These are phyloP conservation scores for Apodemus sylvaticus DNA, from an alignment of 2,113 vertebrate genomes.

Conservation along the genomic window DNA sequence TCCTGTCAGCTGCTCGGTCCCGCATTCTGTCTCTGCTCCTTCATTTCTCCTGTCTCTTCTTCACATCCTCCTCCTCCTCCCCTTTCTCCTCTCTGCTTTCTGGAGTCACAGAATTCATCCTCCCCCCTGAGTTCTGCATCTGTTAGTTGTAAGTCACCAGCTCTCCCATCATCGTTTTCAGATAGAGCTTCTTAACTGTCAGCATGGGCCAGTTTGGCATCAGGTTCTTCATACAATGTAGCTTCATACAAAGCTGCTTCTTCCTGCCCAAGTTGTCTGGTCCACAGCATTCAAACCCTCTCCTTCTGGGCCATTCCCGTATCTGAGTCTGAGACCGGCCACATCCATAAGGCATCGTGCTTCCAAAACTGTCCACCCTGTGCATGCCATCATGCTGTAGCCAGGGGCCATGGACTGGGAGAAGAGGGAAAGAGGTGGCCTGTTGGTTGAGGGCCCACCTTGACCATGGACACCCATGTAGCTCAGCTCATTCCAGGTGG, in stretches of 20 bases:
- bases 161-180: constrained; percentile 85
- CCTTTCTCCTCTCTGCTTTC: constrained; percentile 80
- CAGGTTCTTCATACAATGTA: constrained; percentile 81
- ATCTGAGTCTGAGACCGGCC: constrained; percentile 80
- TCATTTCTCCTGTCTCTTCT: constrained; percentile 85
- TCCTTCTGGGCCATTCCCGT: constrained; percentile 82
- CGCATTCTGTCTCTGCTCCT: constrained; percentile 83
- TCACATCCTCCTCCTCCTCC: constrained; percentile 83
- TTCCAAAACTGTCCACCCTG: constrained; percentile 74
- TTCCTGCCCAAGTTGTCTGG: constrained; percentile 79
- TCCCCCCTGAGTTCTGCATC: constrained; percentile 83
- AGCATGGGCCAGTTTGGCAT: constrained; percentile 81
- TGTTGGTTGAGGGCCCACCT: constrained; percentile 76
- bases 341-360: constrained; percentile 76
- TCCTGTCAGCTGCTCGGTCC: constrained; percentile 84
- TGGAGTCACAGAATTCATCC: constrained; percentile 67
- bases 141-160: constrained; percentile 83
- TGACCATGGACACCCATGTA: constrained; percentile 83
- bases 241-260: too few relatives aligned
- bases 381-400: constrained; percentile 80
- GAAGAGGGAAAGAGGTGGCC: constrained; percentile 85
- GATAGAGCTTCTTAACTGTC: constrained; percentile 85
- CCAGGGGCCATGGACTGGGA: constrained; percentile 83
- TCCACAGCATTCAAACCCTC: constrained; percentile 78
- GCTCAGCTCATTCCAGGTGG: constrained; percentile 85